These are phyloP conservation scores for Loxodonta africana DNA, from an alignment of 2,113 vertebrate species.

Conservation along the genomic window DNA sequence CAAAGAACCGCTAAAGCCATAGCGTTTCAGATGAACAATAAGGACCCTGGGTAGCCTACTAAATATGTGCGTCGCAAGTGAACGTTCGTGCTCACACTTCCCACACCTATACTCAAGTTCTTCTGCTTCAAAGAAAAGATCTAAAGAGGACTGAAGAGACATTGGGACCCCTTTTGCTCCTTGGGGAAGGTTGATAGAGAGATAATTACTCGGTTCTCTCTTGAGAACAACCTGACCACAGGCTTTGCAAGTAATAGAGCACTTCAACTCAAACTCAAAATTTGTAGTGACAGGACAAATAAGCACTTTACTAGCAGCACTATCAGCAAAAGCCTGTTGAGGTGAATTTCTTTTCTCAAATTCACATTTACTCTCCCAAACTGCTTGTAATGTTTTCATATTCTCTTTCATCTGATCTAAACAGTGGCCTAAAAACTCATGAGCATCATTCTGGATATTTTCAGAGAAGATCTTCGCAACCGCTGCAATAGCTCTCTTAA, in stretches of 20 bases:
- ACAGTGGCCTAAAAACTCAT: constrained; percentile 97
- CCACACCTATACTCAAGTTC: constrained; percentile 72
- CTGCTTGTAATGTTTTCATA: constrained; percentile 93
- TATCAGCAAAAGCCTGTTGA: constrained; percentile 67
- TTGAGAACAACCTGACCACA: constrained; percentile 59
- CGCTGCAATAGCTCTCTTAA: constrained; percentile 95
- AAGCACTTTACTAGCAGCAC: constrained; percentile 88
- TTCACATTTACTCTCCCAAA: constrained; percentile 87
- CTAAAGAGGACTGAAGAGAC: constrained; percentile 68
- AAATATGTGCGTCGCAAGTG: not conserved
- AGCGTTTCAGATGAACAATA: constrained; percentile 76
- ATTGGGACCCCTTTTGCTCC: fast-evolving
- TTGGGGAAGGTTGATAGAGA: constrained; percentile 70
- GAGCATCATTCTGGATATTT: constrained; percentile 96
- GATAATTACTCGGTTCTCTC: constrained; percentile 45
- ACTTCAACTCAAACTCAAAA: constrained; percentile 96
- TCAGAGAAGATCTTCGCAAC: constrained; percentile 94
- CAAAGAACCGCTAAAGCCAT: not conserved
- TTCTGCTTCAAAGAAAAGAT: constrained; percentile 68
- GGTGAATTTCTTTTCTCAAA: constrained; percentile 85
- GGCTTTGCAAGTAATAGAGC: constrained; percentile 95
- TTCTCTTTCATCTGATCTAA: constrained; percentile 97
- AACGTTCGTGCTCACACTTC: constrained; percentile 22
- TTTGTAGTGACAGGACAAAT: constrained; percentile 94
- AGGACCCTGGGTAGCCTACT: constrained; percentile 70